phyloP scores from a whole-genome alignment of 2,113 vertebrate species.

The Malurus melanocephalus region DNA sequence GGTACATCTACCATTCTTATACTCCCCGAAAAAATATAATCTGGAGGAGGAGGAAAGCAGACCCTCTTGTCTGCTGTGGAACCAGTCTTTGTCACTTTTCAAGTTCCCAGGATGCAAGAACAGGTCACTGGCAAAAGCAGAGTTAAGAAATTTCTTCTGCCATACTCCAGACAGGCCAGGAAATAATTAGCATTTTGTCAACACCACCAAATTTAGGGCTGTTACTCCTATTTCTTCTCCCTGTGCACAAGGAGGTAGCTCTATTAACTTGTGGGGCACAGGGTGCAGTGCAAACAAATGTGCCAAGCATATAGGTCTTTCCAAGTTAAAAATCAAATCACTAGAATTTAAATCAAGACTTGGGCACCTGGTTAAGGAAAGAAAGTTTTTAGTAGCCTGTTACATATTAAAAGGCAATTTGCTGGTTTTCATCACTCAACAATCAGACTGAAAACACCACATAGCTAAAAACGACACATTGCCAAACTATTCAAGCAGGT shows the following conservation, averaged over 20 bases:
- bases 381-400: neutral
- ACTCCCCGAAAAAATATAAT: rapidly evolving
- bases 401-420: neutral
- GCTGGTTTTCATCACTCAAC: neutral
- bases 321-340: neutral
- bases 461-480: neutral
- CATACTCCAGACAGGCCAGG: neutral
- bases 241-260: neutral
- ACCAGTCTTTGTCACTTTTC: neutral
- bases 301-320: neutral
- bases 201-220: neutral
- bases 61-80: rapidly evolving
- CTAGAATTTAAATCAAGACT: neutral
- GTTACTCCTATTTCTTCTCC: neutral
- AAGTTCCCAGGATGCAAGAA: neutral
- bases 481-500: neutral
- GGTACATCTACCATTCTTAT: neutral
- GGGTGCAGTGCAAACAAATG: neutral
- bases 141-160: neutral
- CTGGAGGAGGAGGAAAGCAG: neutral
- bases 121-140: neutral
- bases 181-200: neutral
- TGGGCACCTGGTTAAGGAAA: neutral
- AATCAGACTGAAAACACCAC: neutral
- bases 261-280: neutral